A percentile compares a stretch with the other conserved stretches of the same genome.
These are phyloP conservation scores for Dicycla oo DNA, from an alignment of 2,888 invertebrate species.

Conservation along the genomic window DNA sequence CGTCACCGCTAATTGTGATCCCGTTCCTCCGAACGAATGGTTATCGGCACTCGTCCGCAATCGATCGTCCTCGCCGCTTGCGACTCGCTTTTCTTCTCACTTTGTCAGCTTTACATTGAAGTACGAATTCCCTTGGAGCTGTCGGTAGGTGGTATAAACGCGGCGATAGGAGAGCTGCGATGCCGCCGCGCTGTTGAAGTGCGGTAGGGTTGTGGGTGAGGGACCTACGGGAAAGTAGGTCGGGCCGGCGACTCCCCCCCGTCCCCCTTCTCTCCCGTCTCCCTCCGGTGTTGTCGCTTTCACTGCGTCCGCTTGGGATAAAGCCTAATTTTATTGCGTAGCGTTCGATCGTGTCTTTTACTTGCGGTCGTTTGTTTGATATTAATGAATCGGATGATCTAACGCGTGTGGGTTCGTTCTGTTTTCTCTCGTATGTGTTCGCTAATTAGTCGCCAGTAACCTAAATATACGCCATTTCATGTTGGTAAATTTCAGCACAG, in stretches of 20 bases:
- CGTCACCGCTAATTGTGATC: conserved; percentile 85
- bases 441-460: conserved; percentile 27
- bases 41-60: conserved; percentile 74
- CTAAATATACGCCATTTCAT: not conserved
- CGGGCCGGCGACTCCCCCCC: conserved; percentile 71
- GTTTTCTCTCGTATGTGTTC: conserved; percentile 3
- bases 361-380: conserved; percentile 73
- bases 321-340: conserved; percentile 88
- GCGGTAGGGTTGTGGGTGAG: conserved; percentile 74
- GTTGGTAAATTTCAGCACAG: not conserved
- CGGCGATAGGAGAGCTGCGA: conserved; percentile 72
- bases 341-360: conserved; percentile 82
- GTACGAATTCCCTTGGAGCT: conserved; percentile 76
- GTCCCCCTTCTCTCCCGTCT: conserved; percentile 51
- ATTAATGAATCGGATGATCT: conserved; percentile 72
- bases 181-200: conserved; percentile 67
- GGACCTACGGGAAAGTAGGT: conserved; percentile 83
- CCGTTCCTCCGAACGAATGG: conserved; percentile 69
- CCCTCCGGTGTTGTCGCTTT: conserved; percentile 82
- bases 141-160: conserved; percentile 70
- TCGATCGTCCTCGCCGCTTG: conserved; percentile 74
- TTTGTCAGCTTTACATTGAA: conserved; percentile 78
- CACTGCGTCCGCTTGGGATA: conserved; percentile 82
- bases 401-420: conserved; percentile 34
- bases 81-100: conserved; percentile 72